Conservation (phyloP, 2,113 vertebrate genomes). For the Progne subis region DNA sequence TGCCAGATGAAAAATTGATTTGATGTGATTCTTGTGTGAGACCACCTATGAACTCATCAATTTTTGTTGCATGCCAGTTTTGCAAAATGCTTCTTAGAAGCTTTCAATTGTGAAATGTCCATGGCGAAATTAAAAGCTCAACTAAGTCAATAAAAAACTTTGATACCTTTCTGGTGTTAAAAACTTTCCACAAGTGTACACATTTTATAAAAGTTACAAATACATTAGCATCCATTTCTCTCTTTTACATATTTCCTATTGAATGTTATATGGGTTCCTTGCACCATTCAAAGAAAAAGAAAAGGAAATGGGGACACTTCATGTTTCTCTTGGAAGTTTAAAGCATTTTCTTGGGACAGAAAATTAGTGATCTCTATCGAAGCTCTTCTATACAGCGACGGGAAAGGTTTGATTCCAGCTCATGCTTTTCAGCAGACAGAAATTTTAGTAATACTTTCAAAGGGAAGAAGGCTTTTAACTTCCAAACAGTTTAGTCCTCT, state of each 20-base stretch:
- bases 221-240: neutral
- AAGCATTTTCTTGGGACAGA: neutral
- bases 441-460: neutral
- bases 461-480: neutral
- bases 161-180: neutral
- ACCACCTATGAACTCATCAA: neutral
- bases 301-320: neutral
- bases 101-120: neutral
- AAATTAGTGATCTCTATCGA: neutral
- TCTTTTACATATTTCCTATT: neutral
- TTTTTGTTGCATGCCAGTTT: conserved; percentile 10
- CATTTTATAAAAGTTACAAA: neutral
- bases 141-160: neutral
- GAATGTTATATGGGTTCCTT: neutral
- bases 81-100: neutral
- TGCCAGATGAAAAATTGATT: conserved; percentile 39
- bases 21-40: neutral
- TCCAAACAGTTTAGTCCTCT: neutral
- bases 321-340: neutral
- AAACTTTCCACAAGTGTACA: neutral
- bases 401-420: neutral
- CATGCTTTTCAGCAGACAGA: neutral
- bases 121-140: neutral
- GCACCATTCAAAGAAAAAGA: neutral
- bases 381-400: neutral